Base-by-base conservation (phyloP, 2,888 invertebrate genomes). In the Osmoderma eremita region DNA sequence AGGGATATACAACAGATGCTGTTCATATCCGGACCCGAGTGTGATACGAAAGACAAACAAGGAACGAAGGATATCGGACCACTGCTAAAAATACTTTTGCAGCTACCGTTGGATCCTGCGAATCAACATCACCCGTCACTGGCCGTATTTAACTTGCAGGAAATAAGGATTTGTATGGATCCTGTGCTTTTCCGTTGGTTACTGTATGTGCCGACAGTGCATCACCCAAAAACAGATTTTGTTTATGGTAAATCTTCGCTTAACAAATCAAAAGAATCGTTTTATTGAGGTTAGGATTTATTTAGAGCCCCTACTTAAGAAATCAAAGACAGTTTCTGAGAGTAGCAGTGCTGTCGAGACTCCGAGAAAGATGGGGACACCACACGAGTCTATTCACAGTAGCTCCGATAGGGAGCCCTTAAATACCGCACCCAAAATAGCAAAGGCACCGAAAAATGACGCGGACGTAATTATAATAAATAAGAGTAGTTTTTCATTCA, bases 131-230 rank as follows among this genome's bases (percentile, higher is more conserved):
- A 86, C 76, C 83, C 86, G 3, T 80, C 86, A 0, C 78, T 87
- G 42, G 58, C 86, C n/a, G 79, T 84, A 1, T 83, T 86, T 69
- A 83, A 83, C 75, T 70, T 86, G 6, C 81, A 84, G 68, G 84
- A 86, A 75, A 84, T 85, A 67, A 80, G 83, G 70, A 80, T 86
- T 39, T 85, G 85, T 36, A 75, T 90, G 0, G 90, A 91, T 78
- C 90, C 90, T 0, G 79, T 90, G n/a, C 77, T 91, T 10, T 84
- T 87, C 58, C 83, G 85, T 42, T 91, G 89, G 87, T 78, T 91
- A n/a, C 82, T 87, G 0, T 91, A 90, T 78, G 81, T 81, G 50
- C 81, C 81, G 66, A 63, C 74, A 64, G 70, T 71, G 6, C 18
- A 50, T 2, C 63, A 49, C 12, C 56, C 61, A 3, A 74, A 70